Evolutionary conservation across 2,888 invertebrate genomes (phyloP).

Genomic region (Cephonodes hylas): DNA sequence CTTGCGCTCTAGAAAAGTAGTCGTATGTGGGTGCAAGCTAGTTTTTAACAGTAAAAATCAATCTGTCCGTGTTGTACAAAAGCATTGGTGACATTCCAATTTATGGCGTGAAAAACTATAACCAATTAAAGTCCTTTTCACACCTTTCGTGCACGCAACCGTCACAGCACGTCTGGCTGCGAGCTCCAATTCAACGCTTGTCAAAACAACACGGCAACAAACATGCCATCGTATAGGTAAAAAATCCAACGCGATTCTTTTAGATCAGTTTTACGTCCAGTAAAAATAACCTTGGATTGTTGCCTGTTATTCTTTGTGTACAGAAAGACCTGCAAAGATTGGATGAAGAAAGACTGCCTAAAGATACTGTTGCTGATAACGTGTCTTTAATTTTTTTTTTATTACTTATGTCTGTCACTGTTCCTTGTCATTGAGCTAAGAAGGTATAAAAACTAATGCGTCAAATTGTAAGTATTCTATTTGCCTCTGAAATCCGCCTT

Average conservation of each 20-base stretch:
- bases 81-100: not conserved
- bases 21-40: too few relatives aligned
- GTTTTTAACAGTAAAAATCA: too few relatives aligned
- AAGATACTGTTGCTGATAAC: too few relatives aligned
- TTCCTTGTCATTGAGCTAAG: too few relatives aligned
- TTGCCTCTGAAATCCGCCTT: too few relatives aligned
- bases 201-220: not conserved
- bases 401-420: too few relatives aligned
- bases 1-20: too few relatives aligned
- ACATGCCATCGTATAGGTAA: not conserved
- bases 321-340: not conserved
- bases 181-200: not conserved
- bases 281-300: not conserved
- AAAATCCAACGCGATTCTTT: not conserved
- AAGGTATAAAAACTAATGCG: too few relatives aligned
- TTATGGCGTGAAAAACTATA: not conserved
- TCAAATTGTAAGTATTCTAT: too few relatives aligned
- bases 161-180: not conserved
- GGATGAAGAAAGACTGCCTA: too few relatives aligned
- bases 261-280: not conserved
- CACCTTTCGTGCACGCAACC: not conserved
- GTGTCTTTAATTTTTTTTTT: too few relatives aligned
- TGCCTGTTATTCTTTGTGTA: not conserved
- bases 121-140: not conserved
- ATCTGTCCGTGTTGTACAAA: not conserved